Evolutionary conservation across 2,797 vertebrate species (phyloP), one percentile per base, ranked within the genome.

Genomic region (Falco rusticolus): DNA sequence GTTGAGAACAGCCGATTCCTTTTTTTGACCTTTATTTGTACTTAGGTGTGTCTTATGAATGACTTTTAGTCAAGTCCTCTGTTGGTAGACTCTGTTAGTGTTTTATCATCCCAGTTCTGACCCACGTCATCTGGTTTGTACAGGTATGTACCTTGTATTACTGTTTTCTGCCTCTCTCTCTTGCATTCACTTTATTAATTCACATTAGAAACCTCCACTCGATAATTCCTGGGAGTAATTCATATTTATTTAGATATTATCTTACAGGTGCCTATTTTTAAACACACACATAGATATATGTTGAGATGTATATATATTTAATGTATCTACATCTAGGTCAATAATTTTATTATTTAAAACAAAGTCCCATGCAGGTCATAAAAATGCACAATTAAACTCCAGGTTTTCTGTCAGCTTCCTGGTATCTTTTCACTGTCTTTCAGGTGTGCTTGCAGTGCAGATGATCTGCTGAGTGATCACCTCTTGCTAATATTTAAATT

Each of bases 401-500:
- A 53, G n/a, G 25, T 16, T 34, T 90, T 79, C 43, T 85, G n/a
- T 82, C 56, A 64, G 13, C 31, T 68, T 94, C n/a, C 41, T 71
- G 7, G 4, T 45, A 12, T 57, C 64, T 81, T 61, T 75, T 92
- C 24, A 45, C 29, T 66, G n/a, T 64, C 53, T 37, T 87, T 74
- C 39, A 56, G 50, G 12, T 54, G 60, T 7, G 13, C 20, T 48
- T 79, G 21, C 34, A 86, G 16, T 41, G 25, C 29, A 80, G 48
- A 28, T 64, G 53, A 57, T 6, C 29, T 84, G 72, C 54, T 90
- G 63, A 94, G 78, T 91, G 61, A 84, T 69, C 13, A 28, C 25
- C 16, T 93, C 66, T 80, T 84, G 22, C 45, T 84, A 86, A 75
- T 74, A 50, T 82, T 79, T 84, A 82, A 74, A 90, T 76, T 66